Evolutionary conservation across 2,797 vertebrate species (phyloP).

Genomic region (Eurystomus glaucurus): DNA sequence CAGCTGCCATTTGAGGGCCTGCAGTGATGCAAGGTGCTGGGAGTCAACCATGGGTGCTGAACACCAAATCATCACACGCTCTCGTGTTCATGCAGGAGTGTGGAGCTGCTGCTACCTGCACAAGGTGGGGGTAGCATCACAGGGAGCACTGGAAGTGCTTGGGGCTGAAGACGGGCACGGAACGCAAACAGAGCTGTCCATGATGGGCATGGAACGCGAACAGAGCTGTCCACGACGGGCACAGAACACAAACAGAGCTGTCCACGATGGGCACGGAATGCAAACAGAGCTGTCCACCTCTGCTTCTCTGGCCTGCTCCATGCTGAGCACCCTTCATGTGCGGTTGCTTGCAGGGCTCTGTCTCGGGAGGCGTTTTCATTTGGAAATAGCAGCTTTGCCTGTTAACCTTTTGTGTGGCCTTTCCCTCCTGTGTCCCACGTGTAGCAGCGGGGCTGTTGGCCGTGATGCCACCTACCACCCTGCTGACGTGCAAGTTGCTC

Average conservation of each 20-base stretch:
- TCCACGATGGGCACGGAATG: not conserved
- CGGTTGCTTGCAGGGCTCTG: not conserved
- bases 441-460: not conserved
- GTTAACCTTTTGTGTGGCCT: not conserved
- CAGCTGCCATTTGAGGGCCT: not conserved
- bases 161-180: not conserved
- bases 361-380: not conserved
- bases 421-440: not conserved
- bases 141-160: fast-evolving
- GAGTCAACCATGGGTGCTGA: not conserved
- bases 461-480: not conserved
- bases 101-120: not conserved
- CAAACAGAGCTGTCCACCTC: fast-evolving
- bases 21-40: not conserved
- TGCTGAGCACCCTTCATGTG: not conserved
- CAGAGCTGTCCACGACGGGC: fast-evolving
- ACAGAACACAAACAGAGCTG: no score
- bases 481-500: not conserved
- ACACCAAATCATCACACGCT: fast-evolving
- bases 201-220: not conserved
- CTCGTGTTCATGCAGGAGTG: not conserved
- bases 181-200: fast-evolving
- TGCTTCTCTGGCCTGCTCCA: not conserved
- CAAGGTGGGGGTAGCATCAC: fast-evolving
- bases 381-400: not conserved